Percentiles rank a stretch among this genome's conserved stretches.
Evolutionary conservation across 2,888 invertebrate species (phyloP).

Genomic region (Acanthococcus lagerstroemiae): DNA sequence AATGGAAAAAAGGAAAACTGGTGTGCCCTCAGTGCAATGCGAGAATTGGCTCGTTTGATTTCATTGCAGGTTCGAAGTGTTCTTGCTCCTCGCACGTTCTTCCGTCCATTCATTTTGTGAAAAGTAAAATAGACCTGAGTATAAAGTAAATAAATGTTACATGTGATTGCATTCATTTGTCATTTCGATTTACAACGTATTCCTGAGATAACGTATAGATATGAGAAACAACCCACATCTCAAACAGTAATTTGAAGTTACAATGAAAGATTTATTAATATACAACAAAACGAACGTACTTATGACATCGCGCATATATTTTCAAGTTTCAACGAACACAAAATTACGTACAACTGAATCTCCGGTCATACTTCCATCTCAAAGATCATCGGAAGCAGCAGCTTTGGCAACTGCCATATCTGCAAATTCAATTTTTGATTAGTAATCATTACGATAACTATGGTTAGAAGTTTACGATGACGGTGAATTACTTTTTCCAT

Average conservation of each 20-base stretch:
- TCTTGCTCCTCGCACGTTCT: constrained; percentile 48
- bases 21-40: constrained; percentile 52
- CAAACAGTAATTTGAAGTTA: no score
- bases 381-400: constrained; percentile 8
- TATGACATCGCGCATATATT: not conserved
- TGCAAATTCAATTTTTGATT: not conserved
- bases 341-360: no score
- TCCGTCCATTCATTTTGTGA: constrained; percentile 52
- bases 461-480: not conserved
- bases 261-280: not conserved
- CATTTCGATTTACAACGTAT: no score
- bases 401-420: constrained; percentile 16
- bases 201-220: no score
- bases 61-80: constrained; percentile 54
- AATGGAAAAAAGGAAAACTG: constrained; percentile 59
- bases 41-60: constrained; percentile 57
- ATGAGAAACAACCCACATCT: no score
- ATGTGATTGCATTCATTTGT: no score
- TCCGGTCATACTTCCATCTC: not conserved
- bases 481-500: constrained; percentile 68
- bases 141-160: no score
- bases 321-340: no score
- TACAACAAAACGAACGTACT: not conserved
- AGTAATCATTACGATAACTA: not conserved
- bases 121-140: constrained; percentile 56